phyloP scores from a whole-genome alignment of 1,140 invertebrate species.

The Spodoptera litura region DNA sequence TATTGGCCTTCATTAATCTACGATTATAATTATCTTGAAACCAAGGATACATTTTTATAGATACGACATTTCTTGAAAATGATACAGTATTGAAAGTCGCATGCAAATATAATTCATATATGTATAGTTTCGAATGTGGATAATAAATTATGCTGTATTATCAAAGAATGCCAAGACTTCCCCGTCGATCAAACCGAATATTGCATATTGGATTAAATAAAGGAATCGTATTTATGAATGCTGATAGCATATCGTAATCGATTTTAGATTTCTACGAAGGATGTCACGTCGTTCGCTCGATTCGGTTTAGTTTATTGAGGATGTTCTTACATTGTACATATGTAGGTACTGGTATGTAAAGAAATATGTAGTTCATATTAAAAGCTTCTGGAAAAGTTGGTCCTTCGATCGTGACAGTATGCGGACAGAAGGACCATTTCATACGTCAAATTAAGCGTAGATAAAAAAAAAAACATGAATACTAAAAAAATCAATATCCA shows the following conservation, averaged over 20 bases:
- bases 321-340: constrained; percentile 15
- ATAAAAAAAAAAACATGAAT: neutral
- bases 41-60: too few species aligned
- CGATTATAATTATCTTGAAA: too few species aligned
- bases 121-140: neutral
- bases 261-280: neutral
- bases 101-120: too few species aligned
- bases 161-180: neutral
- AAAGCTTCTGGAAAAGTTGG: neutral
- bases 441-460: too few species aligned
- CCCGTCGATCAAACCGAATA: neutral
- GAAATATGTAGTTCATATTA: neutral
- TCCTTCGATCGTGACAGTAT: neutral
- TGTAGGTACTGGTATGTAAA: neutral
- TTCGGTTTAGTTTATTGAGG: constrained; percentile 17
- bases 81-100: too few species aligned
- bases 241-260: constrained; percentile 27
- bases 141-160: neutral
- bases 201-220: neutral
- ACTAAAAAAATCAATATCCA: neutral
- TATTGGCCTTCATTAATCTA: too few species aligned
- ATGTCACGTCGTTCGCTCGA: constrained; percentile 17
- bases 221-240: constrained; percentile 6
- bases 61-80: too few species aligned
- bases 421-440: neutral